phyloP scores from a whole-genome alignment of 2,113 vertebrate species.

The Scomber japonicus region DNA sequence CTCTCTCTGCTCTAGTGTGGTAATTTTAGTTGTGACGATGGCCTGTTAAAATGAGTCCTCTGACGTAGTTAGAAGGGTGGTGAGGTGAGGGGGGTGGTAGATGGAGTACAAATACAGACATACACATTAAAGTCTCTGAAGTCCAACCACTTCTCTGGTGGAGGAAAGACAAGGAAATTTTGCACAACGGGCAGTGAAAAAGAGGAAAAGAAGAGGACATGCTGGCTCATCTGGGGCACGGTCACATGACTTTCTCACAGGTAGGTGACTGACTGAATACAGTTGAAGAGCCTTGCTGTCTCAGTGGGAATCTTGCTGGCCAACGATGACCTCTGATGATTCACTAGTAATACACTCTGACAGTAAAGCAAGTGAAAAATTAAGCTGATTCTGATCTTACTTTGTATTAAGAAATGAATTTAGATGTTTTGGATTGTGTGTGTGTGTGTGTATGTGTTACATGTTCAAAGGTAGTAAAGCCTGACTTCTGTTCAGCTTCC shows the following conservation, averaged over 20 bases:
- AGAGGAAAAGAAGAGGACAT: slow-evolving; percentile 32
- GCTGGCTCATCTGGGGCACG: slow-evolving; percentile 41
- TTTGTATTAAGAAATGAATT: background rate
- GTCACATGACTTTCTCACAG: slow-evolving; percentile 47
- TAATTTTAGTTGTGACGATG: slow-evolving; percentile 72
- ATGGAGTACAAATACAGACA: slow-evolving; percentile 48
- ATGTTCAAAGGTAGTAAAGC: background rate
- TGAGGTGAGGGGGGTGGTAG: slow-evolving; percentile 23
- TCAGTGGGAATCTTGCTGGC: background rate
- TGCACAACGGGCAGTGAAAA: background rate
- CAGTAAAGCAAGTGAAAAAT: background rate
- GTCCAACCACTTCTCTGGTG: background rate
- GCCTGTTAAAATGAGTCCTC: slow-evolving; percentile 57
- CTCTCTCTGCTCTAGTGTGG: slow-evolving; percentile 2
- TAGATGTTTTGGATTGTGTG: background rate
- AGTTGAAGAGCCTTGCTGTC: background rate
- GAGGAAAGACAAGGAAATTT: background rate
- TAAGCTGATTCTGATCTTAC: background rate
- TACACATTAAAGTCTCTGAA: background rate
- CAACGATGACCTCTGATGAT: background rate
- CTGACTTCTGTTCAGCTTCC: background rate
- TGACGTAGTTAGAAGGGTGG: slow-evolving; percentile 52
- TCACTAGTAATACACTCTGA: background rate
- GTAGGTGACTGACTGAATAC: slow-evolving; percentile 48
- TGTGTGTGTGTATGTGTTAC: background rate